A percentile compares a stretch with the other conserved stretches of the same genome.
phyloP scores from a whole-genome alignment of 2,113 vertebrate genomes.

The Siniperca knerii region DNA sequence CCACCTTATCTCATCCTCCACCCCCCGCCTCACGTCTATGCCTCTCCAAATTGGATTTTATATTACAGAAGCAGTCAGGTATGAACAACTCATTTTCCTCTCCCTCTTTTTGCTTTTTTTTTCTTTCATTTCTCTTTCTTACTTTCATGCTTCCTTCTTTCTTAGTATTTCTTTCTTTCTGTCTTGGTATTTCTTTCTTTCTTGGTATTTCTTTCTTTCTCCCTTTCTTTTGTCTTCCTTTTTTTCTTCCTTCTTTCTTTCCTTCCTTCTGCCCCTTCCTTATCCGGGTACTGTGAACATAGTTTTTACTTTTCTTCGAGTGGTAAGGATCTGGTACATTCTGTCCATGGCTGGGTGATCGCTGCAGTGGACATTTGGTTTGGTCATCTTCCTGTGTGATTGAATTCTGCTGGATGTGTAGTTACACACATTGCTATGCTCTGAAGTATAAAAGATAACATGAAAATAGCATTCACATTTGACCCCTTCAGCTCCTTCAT shows the following conservation, averaged over 20 bases:
- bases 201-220: background rate
- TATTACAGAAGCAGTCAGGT: conserved; percentile 94
- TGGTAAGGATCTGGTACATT: conserved; percentile 64
- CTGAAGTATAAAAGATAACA: conserved; percentile 31
- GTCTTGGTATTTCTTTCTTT: background rate
- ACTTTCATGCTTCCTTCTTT: conserved; percentile 30
- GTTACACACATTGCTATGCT: conserved; percentile 11
- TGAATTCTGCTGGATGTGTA: conserved; percentile 23
- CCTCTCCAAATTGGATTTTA: conserved; percentile 97
- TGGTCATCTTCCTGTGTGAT: conserved; percentile 41
- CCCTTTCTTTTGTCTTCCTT: background rate
- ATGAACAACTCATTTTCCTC: conserved; percentile 94
- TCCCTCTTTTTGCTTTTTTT: conserved; percentile 75
- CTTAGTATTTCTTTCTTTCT: conserved; percentile 14
- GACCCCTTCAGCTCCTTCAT: background rate
- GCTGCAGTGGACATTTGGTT: conserved; percentile 53
- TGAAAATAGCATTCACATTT: conserved; percentile 24
- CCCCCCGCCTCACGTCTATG: conserved; percentile 83
- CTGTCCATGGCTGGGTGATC: conserved; percentile 41
- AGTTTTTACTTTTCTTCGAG: conserved; percentile 9
- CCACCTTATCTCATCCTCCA: conserved; percentile 91
- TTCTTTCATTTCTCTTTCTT: conserved; percentile 87
- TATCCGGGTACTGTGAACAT: background rate
- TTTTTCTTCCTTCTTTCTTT: background rate
- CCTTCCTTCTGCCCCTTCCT: conserved; percentile 7